Evolutionary conservation across 1,140 invertebrate species (phyloP).

Genomic region (Pomacea maculata): DNA sequence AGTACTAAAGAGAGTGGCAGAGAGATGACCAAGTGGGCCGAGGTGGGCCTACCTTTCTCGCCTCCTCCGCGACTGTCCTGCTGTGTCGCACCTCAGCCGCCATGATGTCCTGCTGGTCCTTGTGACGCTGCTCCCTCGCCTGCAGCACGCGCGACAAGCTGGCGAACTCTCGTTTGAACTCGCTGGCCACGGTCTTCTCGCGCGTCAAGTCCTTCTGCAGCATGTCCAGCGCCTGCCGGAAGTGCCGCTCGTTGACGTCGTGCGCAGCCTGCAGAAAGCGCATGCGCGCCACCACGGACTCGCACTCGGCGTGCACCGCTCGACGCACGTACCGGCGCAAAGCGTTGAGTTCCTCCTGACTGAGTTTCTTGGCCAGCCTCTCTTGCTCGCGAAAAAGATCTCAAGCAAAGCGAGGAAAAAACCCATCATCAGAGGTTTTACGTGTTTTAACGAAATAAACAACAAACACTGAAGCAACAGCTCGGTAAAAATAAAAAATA

Average conservation of each 20-base stretch:
- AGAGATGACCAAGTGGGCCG: too few relatives aligned
- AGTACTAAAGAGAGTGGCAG: too few relatives aligned
- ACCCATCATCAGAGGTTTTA: too few relatives aligned
- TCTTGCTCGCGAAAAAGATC: conserved; percentile 24
- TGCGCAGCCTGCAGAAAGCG: conserved; percentile 22
- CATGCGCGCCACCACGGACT: conserved; percentile 17
- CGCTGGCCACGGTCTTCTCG: conserved; percentile 18
- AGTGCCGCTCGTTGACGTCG: conserved; percentile 24
- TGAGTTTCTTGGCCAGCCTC: conserved; percentile 24
- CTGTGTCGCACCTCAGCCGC: conserved; percentile 3
- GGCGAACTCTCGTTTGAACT: conserved; percentile 28
- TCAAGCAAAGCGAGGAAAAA: background rate
- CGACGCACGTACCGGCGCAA: conserved; percentile 14
- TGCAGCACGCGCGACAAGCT: conserved; percentile 22
- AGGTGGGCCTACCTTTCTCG: background rate
- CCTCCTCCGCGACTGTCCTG: background rate
- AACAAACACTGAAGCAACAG: too few relatives aligned
- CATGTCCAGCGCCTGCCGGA: conserved; percentile 17
- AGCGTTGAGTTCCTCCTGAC: conserved; percentile 21
- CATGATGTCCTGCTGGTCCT: conserved; percentile 12
- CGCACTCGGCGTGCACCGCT: conserved; percentile 16
- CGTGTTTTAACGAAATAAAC: too few relatives aligned
- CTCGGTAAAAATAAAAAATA: too few relatives aligned
- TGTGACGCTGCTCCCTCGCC: conserved; percentile 15
- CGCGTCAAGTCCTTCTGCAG: conserved; percentile 19